These are phyloP conservation scores for Flabesymbios commensalis DNA, from an alignment of 2,888 invertebrate species.

Conservation along the genomic window DNA sequence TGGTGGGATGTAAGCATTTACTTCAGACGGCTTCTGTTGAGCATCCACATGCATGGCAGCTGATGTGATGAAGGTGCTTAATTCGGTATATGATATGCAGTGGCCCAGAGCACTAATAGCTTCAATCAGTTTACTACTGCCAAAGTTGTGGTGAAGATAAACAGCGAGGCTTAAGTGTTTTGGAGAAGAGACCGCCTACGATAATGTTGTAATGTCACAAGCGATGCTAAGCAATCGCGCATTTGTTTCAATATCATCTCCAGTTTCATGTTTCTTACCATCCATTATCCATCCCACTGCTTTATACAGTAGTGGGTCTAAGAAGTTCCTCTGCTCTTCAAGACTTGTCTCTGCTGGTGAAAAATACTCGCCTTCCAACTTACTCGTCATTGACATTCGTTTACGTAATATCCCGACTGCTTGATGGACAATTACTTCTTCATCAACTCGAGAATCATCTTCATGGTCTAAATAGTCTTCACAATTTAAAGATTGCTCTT, in stretches of 20 bases:
- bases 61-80: background rate
- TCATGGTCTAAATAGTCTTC: background rate
- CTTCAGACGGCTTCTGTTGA: too few relatives aligned
- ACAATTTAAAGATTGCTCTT: background rate
- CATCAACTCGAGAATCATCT: background rate
- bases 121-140: too few relatives aligned
- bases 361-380: background rate
- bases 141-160: background rate
- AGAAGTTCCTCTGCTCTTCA: background rate
- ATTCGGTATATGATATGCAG: too few relatives aligned
- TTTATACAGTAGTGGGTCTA: conserved; percentile 1
- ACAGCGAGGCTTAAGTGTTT: background rate
- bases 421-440: background rate
- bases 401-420: background rate
- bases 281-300: background rate
- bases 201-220: background rate
- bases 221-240: background rate
- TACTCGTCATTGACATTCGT: background rate
- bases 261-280: background rate
- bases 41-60: too few relatives aligned
- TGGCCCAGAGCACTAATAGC: too few relatives aligned
- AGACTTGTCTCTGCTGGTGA: background rate
- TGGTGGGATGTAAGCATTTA: too few relatives aligned
- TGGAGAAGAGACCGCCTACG: background rate
- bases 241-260: background rate